These are phyloP conservation scores for Hydriomena furcata DNA, from an alignment of 2,888 invertebrate genomes.

Conservation along the genomic window DNA sequence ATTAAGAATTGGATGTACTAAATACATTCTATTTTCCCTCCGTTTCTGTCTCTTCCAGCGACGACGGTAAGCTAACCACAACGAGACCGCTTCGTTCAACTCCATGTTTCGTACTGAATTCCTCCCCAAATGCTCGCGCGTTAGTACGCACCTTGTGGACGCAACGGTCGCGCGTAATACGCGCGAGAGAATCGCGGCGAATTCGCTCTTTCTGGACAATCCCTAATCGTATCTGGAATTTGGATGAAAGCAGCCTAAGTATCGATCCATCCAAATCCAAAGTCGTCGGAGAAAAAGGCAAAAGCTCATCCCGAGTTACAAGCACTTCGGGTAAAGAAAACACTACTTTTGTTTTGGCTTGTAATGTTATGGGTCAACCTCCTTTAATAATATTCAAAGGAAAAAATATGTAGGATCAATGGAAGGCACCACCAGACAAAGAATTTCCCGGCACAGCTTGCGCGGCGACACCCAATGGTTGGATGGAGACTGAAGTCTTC, in stretches of 20 bases:
- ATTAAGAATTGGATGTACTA: too few species aligned
- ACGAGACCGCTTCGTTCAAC: too few species aligned
- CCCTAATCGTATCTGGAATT: neutral
- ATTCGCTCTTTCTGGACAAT: too few species aligned
- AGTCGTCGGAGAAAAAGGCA: constrained; percentile 10
- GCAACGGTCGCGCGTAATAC: too few species aligned
- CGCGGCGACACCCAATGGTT: constrained; percentile 50
- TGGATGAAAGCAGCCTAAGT: constrained; percentile 6
- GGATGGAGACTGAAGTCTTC: constrained; percentile 39
- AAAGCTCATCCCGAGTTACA: constrained; percentile 2
- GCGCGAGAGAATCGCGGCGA: too few species aligned
- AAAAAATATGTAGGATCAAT: constrained; percentile 9
- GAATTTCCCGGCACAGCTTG: constrained; percentile 33
- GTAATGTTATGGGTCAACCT: neutral
- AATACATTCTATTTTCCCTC: too few species aligned
- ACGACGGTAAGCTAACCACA: too few species aligned
- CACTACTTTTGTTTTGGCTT: constrained; percentile 6
- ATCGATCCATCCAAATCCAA: constrained; percentile 35
- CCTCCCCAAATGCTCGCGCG: too few species aligned
- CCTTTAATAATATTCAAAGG: constrained; percentile 10
- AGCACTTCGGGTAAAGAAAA: constrained; percentile 9
- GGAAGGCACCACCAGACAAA: constrained; percentile 6
- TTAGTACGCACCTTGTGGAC: too few species aligned
- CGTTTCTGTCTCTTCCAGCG: too few species aligned
- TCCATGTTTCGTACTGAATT: too few species aligned